A percentile compares a stretch with the other conserved stretches of the same genome.
These are phyloP conservation scores for Triplophysa bombifrons DNA, from an alignment of 2,797 vertebrate genomes.

Conservation along the genomic window DNA sequence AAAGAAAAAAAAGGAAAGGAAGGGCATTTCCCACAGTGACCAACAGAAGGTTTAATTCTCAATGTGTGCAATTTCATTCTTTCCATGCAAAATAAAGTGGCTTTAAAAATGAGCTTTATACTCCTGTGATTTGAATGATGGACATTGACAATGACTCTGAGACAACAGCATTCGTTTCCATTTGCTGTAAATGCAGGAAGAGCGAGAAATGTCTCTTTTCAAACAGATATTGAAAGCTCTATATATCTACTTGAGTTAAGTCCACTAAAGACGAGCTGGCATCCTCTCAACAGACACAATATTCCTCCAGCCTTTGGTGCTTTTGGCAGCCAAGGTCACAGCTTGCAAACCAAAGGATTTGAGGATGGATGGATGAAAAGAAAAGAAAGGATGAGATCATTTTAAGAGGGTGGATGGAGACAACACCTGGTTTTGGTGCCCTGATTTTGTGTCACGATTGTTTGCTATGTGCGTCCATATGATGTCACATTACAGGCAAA, in stretches of 20 bases:
- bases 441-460: conserved; percentile 21
- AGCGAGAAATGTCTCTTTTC: conserved; percentile 4
- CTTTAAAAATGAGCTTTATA: not conserved
- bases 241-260: conserved; percentile 31
- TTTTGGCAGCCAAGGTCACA: conserved; percentile 36
- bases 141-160: not conserved
- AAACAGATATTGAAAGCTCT: conserved; percentile 28
- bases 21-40: conserved; percentile 43
- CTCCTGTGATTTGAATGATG: not conserved
- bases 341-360: conserved; percentile 49
- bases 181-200: conserved; percentile 6
- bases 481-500: conserved; percentile 36
- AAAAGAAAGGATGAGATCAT: conserved; percentile 54
- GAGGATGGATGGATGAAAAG: conserved; percentile 31
- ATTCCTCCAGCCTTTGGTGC: conserved; percentile 29
- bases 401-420: conserved; percentile 10
- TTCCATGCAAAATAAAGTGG: not conserved
- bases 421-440: conserved; percentile 29
- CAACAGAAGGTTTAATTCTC: conserved; percentile 9
- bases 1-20: conserved; percentile 30
- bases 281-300: conserved; percentile 35
- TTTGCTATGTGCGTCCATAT: conserved; percentile 19
- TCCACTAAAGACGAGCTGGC: conserved; percentile 45
- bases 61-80: not conserved
- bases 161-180: not conserved